Conservation (phyloP, 2,888 invertebrate species). For the Noctua janthe region DNA sequence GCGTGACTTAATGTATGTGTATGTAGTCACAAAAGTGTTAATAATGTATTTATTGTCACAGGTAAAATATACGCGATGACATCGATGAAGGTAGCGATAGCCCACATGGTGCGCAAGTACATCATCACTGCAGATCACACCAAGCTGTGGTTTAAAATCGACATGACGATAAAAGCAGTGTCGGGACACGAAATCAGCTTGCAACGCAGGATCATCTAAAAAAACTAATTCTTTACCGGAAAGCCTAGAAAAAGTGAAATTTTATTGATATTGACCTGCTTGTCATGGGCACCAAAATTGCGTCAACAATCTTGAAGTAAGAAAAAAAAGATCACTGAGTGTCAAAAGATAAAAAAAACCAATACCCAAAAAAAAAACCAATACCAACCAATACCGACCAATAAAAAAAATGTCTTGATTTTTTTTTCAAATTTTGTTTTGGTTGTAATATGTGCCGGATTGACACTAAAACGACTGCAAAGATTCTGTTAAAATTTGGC, state of each 20-base stretch:
- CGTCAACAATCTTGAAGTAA: too few species aligned
- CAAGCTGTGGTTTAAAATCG: neutral
- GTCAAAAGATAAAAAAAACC: too few species aligned
- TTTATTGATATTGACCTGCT: neutral
- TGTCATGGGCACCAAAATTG: too few species aligned
- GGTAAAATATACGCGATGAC: conserved; percentile 19
- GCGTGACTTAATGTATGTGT: too few species aligned
- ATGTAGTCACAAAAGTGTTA: neutral
- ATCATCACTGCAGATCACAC: conserved; percentile 19
- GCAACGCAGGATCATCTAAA: neutral
- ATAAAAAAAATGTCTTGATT: too few species aligned
- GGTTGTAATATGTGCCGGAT: too few species aligned
- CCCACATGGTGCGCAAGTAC: neutral
- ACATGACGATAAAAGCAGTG: neutral
- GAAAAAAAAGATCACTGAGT: too few species aligned
- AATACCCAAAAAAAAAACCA: too few species aligned
- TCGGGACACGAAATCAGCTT: neutral
- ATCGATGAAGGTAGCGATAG: neutral
- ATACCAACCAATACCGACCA: too few species aligned
- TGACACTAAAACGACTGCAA: too few species aligned
- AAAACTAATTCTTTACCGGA: neutral
- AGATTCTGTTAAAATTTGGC: too few species aligned
- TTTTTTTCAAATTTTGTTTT: too few species aligned
- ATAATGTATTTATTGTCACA: neutral
- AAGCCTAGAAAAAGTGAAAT: neutral